These are phyloP conservation scores for Neodontobutis hainanensis DNA, from an alignment of 2,113 vertebrate genomes.

Conservation along the genomic window DNA sequence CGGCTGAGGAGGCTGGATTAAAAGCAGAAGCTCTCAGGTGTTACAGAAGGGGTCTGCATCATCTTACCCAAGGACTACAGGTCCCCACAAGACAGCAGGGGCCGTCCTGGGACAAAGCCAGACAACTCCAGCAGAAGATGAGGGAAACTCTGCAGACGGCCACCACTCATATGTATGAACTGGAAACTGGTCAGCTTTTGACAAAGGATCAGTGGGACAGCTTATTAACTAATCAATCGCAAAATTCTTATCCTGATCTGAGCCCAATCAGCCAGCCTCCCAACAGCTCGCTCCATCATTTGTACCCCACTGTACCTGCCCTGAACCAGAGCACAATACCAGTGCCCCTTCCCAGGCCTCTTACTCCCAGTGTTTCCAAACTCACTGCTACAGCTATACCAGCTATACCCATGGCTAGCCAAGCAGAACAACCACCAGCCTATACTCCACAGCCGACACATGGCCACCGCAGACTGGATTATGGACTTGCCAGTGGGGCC, in stretches of 20 bases:
- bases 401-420: conserved; percentile 38
- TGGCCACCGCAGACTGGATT: conserved; percentile 86
- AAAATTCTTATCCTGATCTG: conserved; percentile 52
- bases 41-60: conserved; percentile 82
- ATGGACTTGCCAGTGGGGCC: conserved; percentile 69
- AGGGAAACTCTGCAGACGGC: conserved; percentile 82
- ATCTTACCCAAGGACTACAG: conserved; percentile 83
- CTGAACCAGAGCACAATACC: conserved; percentile 37
- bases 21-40: conserved; percentile 79
- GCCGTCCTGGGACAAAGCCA: conserved; percentile 82
- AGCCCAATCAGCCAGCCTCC: conserved; percentile 27
- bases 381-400: conserved; percentile 41
- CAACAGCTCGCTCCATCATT: conserved; percentile 40
- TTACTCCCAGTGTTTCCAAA: conserved; percentile 29
- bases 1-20: conserved; percentile 82
- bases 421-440: conserved; percentile 85
- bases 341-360: conserved; percentile 58
- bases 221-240: conserved; percentile 35
- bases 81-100: conserved; percentile 75
- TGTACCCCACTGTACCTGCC: conserved; percentile 81
- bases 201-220: conserved; percentile 17
- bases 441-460: conserved; percentile 87
- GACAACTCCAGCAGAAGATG: conserved; percentile 89
- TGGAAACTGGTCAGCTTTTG: conserved; percentile 67
- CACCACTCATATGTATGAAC: conserved; percentile 71